Conservation (phyloP, 2,888 invertebrate genomes). For the Ptilodon capucinus region DNA sequence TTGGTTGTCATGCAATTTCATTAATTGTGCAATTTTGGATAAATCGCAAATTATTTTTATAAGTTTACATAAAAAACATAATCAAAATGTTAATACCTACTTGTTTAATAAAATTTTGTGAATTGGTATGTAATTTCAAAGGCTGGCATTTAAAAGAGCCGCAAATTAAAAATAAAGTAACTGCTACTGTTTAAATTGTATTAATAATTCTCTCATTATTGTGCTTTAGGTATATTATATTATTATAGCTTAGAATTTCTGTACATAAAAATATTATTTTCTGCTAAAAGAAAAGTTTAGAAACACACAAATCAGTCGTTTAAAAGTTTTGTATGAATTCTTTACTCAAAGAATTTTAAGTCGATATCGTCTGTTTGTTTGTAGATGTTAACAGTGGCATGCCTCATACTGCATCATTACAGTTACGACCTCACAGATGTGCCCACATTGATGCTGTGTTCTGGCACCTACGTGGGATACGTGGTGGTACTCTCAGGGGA, state of each 20-base stretch:
- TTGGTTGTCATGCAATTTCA: constrained; percentile 44
- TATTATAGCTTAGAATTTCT: no score
- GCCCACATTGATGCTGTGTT: constrained; percentile 70
- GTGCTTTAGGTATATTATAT: no score
- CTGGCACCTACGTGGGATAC: constrained; percentile 72
- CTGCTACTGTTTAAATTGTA: no score
- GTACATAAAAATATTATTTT: no score
- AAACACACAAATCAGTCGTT: no score
- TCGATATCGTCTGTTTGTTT: constrained; percentile 5
- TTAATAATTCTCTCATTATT: no score
- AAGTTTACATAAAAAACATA: constrained; percentile 26
- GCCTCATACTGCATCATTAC: constrained; percentile 67
- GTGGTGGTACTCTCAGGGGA: constrained; percentile 73
- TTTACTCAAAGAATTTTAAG: no score
- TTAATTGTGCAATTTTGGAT: constrained; percentile 24
- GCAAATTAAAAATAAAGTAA: background rate
- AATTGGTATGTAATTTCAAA: constrained; percentile 65
- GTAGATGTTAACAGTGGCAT: constrained; percentile 65
- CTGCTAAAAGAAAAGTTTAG: no score
- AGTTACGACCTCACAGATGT: constrained; percentile 74
- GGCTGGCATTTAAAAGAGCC: no score
- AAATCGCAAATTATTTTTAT: constrained; percentile 31
- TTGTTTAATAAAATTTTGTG: constrained; percentile 70
- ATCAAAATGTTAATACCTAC: constrained; percentile 73
- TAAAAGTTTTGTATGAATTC: no score